Evolutionary conservation across 2,888 invertebrate species (phyloP).

Genomic region (Troides oblongomaculatus): DNA sequence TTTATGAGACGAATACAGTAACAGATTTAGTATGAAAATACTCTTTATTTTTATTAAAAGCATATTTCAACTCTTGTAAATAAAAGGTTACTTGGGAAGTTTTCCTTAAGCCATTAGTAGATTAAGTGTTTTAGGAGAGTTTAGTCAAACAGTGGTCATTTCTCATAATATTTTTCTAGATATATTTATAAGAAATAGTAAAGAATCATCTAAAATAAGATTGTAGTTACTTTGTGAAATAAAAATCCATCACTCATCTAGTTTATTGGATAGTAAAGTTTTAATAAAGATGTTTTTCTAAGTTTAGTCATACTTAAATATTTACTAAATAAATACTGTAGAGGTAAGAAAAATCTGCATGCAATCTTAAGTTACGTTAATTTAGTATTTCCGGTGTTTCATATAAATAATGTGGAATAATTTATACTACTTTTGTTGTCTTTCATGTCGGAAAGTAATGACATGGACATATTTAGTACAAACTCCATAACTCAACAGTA

Average conservation of each 20-base stretch:
- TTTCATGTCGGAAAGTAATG: too few relatives aligned
- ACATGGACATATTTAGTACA: too few relatives aligned
- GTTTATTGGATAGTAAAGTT: background rate
- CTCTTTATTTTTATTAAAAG: conserved; percentile 4
- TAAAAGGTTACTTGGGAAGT: conserved; percentile 32
- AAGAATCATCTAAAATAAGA: background rate
- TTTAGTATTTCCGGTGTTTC: too few relatives aligned
- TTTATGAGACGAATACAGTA: background rate
- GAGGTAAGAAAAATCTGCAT: too few relatives aligned
- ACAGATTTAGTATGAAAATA: background rate
- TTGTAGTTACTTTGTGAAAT: background rate
- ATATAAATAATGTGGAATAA: too few relatives aligned
- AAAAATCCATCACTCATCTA: background rate
- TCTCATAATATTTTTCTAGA: conserved; percentile 5
- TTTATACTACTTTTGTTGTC: too few relatives aligned
- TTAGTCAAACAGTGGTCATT: conserved; percentile 12
- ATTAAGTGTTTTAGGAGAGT: conserved; percentile 30
- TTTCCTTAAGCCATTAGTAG: conserved; percentile 30
- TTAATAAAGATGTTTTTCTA: background rate
- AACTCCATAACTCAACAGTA: too few relatives aligned
- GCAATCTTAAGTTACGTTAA: too few relatives aligned
- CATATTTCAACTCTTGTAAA: conserved; percentile 20
- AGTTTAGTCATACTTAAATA: background rate
- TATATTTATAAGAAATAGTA: background rate
- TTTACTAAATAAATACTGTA: too few relatives aligned